Base-by-base conservation (phyloP, 2,113 vertebrate genomes). In the Colossoma macropomum region DNA sequence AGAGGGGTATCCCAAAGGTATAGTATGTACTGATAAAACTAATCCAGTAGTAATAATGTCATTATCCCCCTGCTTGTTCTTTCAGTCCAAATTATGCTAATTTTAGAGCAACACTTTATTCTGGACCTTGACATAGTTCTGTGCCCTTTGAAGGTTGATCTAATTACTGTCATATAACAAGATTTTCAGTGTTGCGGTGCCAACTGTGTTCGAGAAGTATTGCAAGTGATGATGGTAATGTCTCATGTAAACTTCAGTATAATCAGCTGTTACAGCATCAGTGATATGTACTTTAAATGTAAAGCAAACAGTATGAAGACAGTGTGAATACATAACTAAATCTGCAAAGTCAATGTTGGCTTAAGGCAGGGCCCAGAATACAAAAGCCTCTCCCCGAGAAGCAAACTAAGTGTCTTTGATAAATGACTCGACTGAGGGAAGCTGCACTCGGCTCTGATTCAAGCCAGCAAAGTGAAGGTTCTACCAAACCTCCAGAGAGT, bases 261-360 rank as follows among this genome's bases (percentile, higher is more conserved):
- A 25, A 25, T 71, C 38, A n/a, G 34, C 25, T 71, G 68, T 28
- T 41, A n/a, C 23, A 34, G 28, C 48, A 27, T 54, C 9, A 19
- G 13, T 19, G 27, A 60, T 41, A 45, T 71, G 25, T 59, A 59
- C 16, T 80, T 71, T 80, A 56, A 45, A 59, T 4, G 27, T 60
- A 71, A 71, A 71, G 23, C 50, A 80, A 23, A 34, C 25, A 54
- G 56, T 13, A 50, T n/a, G 28, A 54, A 62, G 30, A 62, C 75
- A 77, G 15, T 15, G 10, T 15, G 60, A 59, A 77, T 62, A 77
- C 41, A 66, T 45, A 45, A 71, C 38, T n/a, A 23, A n/a, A 54
- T 34, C 19, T 63, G 30, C 65, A 28, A 10, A 41, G 52, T 41
- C 41, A 70, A 70, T 80, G 77, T 79, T 79, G 66, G 50, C 77